Evolutionary conservation across 2,888 invertebrate genomes (phyloP), one percentile per base, ranked within the genome.

Genomic region (Tachina fera): DNA sequence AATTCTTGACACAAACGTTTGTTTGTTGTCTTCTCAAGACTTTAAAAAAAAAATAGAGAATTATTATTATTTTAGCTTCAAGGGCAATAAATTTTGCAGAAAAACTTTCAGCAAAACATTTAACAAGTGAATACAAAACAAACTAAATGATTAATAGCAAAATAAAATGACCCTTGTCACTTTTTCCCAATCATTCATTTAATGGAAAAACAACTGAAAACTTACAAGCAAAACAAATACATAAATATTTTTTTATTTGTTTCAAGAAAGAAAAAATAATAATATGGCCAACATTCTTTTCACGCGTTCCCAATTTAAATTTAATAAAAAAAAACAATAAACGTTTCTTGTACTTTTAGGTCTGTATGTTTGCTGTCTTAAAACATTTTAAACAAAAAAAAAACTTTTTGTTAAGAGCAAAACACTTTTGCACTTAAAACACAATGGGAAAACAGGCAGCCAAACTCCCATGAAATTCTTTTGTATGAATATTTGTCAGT

Each of bases 291-390:
- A 71, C 56, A 82, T 82, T 82, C 63, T 82, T 70, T 82, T 82
- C 76, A 63, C 82, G 82, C 76, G 82, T 82, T 82, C 82, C 76
- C 75, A 82, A 76, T 82, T 76, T 63, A 63, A 76, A 76, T 76
- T 60, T 10, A 31, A 47, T 53, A 31, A 4, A 31, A 41, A 68
- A 31, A 31, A 31, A 31, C 31, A 31, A 31, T 31, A 31, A 31
- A 31, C 68, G 68, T 74, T 53, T 63, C 71, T 60, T 16, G 22
- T 70, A 60, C 16, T 56, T 60, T 43, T 39, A 61, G 43, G 13
- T 47, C 45, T 39, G 58, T 19, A 31, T 58, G 72, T 65, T 56
- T 8, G 9, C 3, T 14, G 22, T 70, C 43, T 70, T 70, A 6
- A 78, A 74, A 41, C 56, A 39, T 41, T 79, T 79, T 19, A 19